Evolutionary conservation across 2,113 vertebrate genomes (phyloP).

Genomic region (Litocranius walleri): DNA sequence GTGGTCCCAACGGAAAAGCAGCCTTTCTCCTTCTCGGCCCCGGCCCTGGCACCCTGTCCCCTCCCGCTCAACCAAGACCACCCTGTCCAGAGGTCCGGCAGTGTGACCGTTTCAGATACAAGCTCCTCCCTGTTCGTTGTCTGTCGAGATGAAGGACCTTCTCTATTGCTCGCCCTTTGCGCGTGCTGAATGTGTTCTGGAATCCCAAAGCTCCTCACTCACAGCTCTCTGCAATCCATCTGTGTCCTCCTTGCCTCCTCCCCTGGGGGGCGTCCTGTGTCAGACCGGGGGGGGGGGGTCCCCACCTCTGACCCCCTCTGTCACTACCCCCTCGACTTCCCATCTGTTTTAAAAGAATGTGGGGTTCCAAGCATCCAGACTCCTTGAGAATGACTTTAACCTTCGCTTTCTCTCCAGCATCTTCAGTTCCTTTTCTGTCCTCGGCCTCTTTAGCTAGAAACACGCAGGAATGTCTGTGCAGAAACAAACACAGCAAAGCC

Average conservation of each 20-base stretch:
- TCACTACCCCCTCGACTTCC: neutral
- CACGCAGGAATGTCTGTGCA: neutral
- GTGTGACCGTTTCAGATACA: fast-evolving
- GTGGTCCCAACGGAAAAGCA: neutral
- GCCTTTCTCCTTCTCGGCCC: neutral
- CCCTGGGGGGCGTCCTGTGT: neutral
- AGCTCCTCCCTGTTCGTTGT: neutral
- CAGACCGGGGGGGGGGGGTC: fast-evolving
- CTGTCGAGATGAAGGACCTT: neutral
- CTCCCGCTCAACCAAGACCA: neutral
- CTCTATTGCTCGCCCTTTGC: fast-evolving
- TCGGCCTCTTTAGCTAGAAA: neutral
- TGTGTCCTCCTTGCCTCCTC: neutral
- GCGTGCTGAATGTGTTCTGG: fast-evolving
- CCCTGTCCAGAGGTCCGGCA: neutral
- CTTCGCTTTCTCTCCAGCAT: neutral
- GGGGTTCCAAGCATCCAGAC: neutral
- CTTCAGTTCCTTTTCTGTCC: neutral
- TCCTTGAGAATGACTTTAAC: neutral
- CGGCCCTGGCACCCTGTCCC: neutral
- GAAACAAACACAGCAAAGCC: neutral
- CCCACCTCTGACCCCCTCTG: neutral
- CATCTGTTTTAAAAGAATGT: neutral
- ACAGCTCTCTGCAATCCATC: fast-evolving
- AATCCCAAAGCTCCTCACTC: no score